Conservation (phyloP, 2,888 invertebrate species). For the Patella pellucida region DNA sequence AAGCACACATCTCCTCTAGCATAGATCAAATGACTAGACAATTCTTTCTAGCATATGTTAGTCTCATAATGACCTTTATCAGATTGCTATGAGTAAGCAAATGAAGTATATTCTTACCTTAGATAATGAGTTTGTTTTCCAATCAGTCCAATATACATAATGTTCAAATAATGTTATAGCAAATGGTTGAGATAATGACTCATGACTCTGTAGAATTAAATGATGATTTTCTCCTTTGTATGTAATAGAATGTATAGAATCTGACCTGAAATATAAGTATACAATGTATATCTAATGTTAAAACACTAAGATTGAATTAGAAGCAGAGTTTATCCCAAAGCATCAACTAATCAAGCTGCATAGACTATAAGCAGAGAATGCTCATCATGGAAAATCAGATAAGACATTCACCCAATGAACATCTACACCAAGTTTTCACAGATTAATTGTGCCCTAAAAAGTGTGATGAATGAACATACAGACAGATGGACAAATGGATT, state of each 20-base stretch:
- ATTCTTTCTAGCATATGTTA: no score
- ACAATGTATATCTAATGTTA: no score
- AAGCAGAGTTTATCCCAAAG: no score
- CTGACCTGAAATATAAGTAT: constrained; percentile 75
- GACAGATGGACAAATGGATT: no score
- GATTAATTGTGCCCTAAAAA: no score
- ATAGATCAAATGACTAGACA: not conserved
- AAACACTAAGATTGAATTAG: no score
- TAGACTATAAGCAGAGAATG: no score
- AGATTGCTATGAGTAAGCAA: not conserved
- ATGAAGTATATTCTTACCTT: constrained; percentile 69
- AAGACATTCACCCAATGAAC: no score
- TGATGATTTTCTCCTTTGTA: constrained; percentile 84
- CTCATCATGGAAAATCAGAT: no score
- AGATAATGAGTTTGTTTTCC: constrained; percentile 89
- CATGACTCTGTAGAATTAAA: constrained; percentile 81
- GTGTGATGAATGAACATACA: no score
- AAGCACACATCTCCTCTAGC: not conserved
- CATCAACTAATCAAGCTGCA: no score
- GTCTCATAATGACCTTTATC: not conserved
- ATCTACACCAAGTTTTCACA: no score
- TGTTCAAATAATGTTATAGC: constrained; percentile 88
- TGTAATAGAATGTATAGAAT: constrained; percentile 86
- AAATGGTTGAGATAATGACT: constrained; percentile 86
- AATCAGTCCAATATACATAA: constrained; percentile 94